phyloP scores from a whole-genome alignment of 2,888 invertebrate species.

The Oligia fasciuncula region DNA sequence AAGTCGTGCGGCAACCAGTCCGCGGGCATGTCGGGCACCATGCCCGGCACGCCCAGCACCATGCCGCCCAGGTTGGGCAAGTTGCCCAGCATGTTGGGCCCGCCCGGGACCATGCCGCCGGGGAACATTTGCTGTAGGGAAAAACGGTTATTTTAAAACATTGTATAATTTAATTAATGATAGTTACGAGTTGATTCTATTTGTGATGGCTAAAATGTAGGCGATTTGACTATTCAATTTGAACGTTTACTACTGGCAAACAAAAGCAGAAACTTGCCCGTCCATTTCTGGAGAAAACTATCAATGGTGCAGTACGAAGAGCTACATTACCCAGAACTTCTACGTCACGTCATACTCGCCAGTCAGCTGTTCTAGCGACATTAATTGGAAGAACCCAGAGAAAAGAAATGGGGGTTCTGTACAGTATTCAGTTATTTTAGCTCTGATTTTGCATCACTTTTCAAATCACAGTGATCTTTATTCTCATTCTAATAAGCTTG shows the following conservation, averaged over 20 bases:
- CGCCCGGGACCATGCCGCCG: slow-evolving; percentile 77
- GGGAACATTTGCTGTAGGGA: slow-evolving; percentile 79
- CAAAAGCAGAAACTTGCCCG: not conserved
- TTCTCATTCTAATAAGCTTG: too few relatives aligned
- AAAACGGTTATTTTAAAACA: not conserved
- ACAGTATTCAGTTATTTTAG: too few relatives aligned
- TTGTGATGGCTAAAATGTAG: not conserved
- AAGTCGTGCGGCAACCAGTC: slow-evolving; percentile 81
- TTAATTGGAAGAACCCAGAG: not conserved
- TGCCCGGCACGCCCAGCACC: slow-evolving; percentile 68
- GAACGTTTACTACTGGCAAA: not conserved
- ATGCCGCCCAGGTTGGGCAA: slow-evolving; percentile 58
- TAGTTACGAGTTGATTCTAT: not conserved
- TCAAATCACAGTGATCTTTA: too few relatives aligned
- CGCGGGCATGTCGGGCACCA: slow-evolving; percentile 68
- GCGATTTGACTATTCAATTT: not conserved
- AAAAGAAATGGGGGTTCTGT: not conserved
- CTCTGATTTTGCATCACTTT: too few relatives aligned
- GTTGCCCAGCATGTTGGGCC: slow-evolving; percentile 58
- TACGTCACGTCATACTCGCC: not conserved
- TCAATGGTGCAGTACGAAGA: not conserved
- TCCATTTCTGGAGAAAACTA: not conserved
- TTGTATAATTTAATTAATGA: not conserved
- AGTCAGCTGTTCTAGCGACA: not conserved
- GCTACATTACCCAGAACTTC: not conserved